Base-by-base conservation (phyloP, 2,888 invertebrate species). In the Archaeoteleia sp. region DNA sequence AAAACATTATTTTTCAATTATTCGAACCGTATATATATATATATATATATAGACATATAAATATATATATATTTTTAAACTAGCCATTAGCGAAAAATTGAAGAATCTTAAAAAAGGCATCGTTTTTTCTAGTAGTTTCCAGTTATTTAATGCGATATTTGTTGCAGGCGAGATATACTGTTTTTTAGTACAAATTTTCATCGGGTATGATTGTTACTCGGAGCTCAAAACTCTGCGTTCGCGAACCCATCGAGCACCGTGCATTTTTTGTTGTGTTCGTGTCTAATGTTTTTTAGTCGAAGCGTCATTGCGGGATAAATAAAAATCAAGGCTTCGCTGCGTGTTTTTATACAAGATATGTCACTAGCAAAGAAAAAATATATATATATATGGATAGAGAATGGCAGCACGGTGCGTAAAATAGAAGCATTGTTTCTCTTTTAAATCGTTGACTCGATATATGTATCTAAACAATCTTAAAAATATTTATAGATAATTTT, bases 51-150 rank as follows among this genome's bases (percentile, higher is more conserved):
- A 49, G 27, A n/a, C n/a, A n/a, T n/a, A n/a, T n/a, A n/a, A n/a
- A 57, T 57, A 54, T 54, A 43, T 43, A 54, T 54, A 48, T 54
- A 62, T 62, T 62, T 62, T 54, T 54, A 17, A 62, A 48, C 30
- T 62, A 54, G 48, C 10, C 14, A 13, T 53, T 62, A 43, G 12
- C 20, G n/a, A 17, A 10, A 37, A 13, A 32, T 7, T 15, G 25
- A 37, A 46, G 30, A 6, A 17, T 40, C 10, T 14, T 8, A 46
- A 39, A 30, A 14, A 13, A 27, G 40, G 30, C 51, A 10, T 46
- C 29, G 45, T 51, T 65, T 63, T 63, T n/a, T n/a, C n/a, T n/a
- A n/a, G n/a, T n/a, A n/a, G n/a, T 49, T 42, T 63, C 42, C 42
- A 45, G 20, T 39, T 30, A 17, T 30, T 53, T 10, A 30, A 40